Base-by-base conservation (phyloP, 92 coral and sea anemone species). In the Parazoanthus atlanticus region DNA sequence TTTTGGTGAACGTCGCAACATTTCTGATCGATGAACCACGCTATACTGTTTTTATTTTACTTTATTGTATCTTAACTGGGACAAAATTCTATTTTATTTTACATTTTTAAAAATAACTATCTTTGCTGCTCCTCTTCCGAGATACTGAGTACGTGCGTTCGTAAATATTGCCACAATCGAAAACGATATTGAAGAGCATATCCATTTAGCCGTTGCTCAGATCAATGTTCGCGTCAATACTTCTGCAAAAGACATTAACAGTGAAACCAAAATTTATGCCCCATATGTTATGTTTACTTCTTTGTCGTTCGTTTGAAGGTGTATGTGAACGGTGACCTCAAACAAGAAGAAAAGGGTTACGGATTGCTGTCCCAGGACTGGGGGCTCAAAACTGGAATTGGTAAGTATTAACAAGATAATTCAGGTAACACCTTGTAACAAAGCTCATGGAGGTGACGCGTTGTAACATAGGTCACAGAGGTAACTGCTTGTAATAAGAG, bases 301-400 rank as follows among this genome's bases (percentile, higher is more conserved):
- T 41, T 74, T 32, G 49, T 32, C 15, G 43, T 43, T 33, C 23
- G 31, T 13, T 90, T 74, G 0, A 75, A 97, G 99, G 94, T 97
- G 41, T 97, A 67, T 81, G 97, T 97, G 6, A 92, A 97, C 64
- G 99, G 99, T 25, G 99, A 97, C 40, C 86, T 97, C 93, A 89
- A 86, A 67, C 88, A 93, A 72, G 99, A 97, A 85, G 93, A 86
- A 69, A 80, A 72, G 25, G 98, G 96, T 26, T 89, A 80, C 17
- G 96, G 96, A 5, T 46, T 92, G 81, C 93, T 97, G 46, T 97
- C 99, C 8, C 91, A 89, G 31, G 99, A 97, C 80, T 97, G 99
- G 99, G 96, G 96, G 43, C 94, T 90, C 72, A 97, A 97, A 90
- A 95, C 96, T 26, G 99, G 99, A 47, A 97, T 97, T 88, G 98